Evolutionary conservation across 1,140 invertebrate genomes (phyloP).

Genomic region (Drosophila saltans): DNA sequence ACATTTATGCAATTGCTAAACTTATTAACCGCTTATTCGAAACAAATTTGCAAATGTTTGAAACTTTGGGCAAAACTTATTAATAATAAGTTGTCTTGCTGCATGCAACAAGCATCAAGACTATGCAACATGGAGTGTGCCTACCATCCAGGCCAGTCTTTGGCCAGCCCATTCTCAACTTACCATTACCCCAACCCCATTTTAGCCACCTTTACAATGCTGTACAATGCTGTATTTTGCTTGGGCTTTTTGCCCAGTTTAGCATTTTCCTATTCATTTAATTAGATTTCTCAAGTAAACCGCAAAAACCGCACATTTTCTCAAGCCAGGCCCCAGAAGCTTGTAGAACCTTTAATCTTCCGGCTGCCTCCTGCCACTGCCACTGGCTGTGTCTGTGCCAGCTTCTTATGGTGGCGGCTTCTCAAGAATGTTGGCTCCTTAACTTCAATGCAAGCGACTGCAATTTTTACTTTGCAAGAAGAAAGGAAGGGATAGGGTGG

Average conservation of each 20-base stretch:
- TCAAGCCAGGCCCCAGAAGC: slow-evolving; percentile 48
- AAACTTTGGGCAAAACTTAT: slow-evolving; percentile 55
- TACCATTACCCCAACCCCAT: not conserved
- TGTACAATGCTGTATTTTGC: not conserved
- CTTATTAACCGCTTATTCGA: slow-evolving; percentile 47
- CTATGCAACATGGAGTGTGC: not conserved
- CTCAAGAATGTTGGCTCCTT: slow-evolving; percentile 53
- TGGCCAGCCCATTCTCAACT: not conserved
- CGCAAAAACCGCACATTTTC: slow-evolving; percentile 77
- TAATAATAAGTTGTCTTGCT: slow-evolving; percentile 39
- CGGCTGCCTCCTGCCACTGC: slow-evolving; percentile 9
- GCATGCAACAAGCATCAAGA: slow-evolving; percentile 17
- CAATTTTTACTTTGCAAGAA: slow-evolving; percentile 52
- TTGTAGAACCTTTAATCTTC: slow-evolving; percentile 16
- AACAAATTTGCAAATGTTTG: slow-evolving; percentile 45
- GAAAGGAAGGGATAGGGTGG: too few species aligned
- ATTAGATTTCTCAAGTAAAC: slow-evolving; percentile 81
- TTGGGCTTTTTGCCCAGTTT: slow-evolving; percentile 40
- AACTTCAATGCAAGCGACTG: slow-evolving; percentile 56
- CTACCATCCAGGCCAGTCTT: too few species aligned
- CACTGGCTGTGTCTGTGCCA: not conserved
- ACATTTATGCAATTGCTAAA: slow-evolving; percentile 24
- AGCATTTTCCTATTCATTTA: slow-evolving; percentile 75
- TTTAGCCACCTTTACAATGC: slow-evolving; percentile 21
- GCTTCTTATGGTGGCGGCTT: slow-evolving; percentile 36